phyloP scores from a whole-genome alignment of 1,140 invertebrate species.

The Lordiphosa collinella region DNA sequence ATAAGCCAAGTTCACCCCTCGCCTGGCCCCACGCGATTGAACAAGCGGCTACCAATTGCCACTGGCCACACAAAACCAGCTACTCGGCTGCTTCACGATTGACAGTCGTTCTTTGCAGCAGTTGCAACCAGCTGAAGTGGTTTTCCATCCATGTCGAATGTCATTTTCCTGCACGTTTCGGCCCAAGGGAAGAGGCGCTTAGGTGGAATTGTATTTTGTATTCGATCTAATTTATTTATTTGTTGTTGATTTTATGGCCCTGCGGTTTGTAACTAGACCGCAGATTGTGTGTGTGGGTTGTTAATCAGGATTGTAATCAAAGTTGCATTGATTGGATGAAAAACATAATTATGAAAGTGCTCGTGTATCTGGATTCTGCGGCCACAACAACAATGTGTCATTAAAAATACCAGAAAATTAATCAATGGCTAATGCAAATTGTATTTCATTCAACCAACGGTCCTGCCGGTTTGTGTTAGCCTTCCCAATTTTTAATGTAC shows the following conservation, averaged over 20 bases:
- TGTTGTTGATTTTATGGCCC: slow-evolving; percentile 12
- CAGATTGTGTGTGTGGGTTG: not conserved
- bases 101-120: not conserved
- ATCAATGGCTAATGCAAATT: too few species aligned
- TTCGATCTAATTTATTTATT: slow-evolving; percentile 4
- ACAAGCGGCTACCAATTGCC: slow-evolving; percentile 28
- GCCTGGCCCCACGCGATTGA: slow-evolving; percentile 14
- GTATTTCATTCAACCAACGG: too few species aligned
- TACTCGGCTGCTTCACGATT: slow-evolving; percentile 5
- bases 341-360: not conserved
- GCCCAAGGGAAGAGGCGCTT: not conserved
- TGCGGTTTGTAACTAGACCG: not conserved
- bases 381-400: too few species aligned
- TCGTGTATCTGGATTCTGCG: not conserved
- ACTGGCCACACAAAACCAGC: slow-evolving; percentile 22
- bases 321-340: slow-evolving; percentile 5
- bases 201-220: not conserved
- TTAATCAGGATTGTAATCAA: slow-evolving; percentile 8
- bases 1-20: slow-evolving; percentile 30
- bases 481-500: too few species aligned
- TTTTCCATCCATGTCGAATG: slow-evolving; percentile 1
- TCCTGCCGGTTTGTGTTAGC: too few species aligned
- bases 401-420: too few species aligned
- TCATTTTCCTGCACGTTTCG: slow-evolving; percentile 4
- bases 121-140: slow-evolving; percentile 1